Percentiles rank a stretch among this genome's conserved stretches.
phyloP scores from a whole-genome alignment of 2,888 invertebrate genomes.

The Orthosia incerta region DNA sequence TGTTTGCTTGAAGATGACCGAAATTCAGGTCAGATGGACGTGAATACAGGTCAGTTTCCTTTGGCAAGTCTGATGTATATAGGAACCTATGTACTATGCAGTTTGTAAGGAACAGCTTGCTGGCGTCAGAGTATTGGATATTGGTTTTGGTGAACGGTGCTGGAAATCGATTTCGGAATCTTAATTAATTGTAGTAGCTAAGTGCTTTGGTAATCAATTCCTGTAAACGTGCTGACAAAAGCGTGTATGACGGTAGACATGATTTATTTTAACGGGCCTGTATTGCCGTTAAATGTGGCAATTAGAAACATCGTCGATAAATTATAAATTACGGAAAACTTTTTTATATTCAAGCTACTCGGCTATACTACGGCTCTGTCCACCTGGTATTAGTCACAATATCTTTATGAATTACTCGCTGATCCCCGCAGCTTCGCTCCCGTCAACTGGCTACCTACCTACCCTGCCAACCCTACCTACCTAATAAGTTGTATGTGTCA shows the following conservation, averaged over 20 bases:
- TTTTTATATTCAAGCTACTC: background rate
- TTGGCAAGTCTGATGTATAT: background rate
- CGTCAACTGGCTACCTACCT: too few species aligned
- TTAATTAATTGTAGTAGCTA: background rate
- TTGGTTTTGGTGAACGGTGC: background rate
- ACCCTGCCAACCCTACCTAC: too few species aligned
- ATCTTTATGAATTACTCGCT: too few species aligned
- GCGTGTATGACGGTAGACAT: too few species aligned
- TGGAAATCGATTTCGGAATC: background rate
- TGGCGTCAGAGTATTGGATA: background rate
- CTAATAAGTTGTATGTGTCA: too few species aligned
- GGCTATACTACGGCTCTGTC: too few species aligned
- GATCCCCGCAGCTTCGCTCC: too few species aligned
- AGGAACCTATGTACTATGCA: conserved; percentile 11
- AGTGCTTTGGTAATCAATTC: background rate
- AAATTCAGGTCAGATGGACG: conserved; percentile 43
- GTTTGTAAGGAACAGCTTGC: background rate
- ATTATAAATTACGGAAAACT: background rate
- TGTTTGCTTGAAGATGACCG: conserved; percentile 46
- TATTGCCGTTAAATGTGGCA: too few species aligned
- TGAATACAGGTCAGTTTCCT: conserved; percentile 22
- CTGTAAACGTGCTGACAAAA: too few species aligned
- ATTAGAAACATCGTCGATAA: too few species aligned
- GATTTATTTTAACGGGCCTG: too few species aligned
- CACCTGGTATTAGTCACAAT: too few species aligned